These are phyloP conservation scores for Sinohyriopsis cumingii DNA, from an alignment of 2,888 invertebrate species.

Conservation along the genomic window DNA sequence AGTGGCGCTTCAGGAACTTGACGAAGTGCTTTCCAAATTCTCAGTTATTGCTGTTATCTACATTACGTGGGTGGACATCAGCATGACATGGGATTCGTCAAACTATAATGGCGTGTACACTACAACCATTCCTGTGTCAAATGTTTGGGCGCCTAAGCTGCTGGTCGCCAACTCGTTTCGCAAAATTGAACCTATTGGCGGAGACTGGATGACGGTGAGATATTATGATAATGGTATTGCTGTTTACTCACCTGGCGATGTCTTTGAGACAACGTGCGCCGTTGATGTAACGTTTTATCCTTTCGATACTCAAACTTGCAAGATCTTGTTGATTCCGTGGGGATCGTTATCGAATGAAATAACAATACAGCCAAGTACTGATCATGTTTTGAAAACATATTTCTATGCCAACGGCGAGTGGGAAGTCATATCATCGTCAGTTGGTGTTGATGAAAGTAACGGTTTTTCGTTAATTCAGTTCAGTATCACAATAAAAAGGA, in stretches of 20 bases:
- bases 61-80: constrained; percentile 25
- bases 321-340: constrained; percentile 22
- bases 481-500: constrained; percentile 14
- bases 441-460: background rate
- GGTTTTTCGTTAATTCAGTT: constrained; percentile 7
- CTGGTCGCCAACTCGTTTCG: constrained; percentile 19
- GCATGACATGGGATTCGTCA: constrained; percentile 26
- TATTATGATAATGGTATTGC: constrained; percentile 15
- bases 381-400: constrained; percentile 4
- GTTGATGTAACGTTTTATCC: constrained; percentile 32
- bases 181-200: constrained; percentile 18
- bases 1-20: constrained; percentile 30
- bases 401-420: constrained; percentile 26
- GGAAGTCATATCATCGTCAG: constrained; percentile 11
- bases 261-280: constrained; percentile 16
- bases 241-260: constrained; percentile 18
- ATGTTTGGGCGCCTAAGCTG: constrained; percentile 30
- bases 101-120: constrained; percentile 13
- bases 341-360: constrained; percentile 14
- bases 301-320: constrained; percentile 25
- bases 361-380: background rate
- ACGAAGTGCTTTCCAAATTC: constrained; percentile 31
- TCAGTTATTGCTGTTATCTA: constrained; percentile 22
- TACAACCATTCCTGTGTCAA: constrained; percentile 5
- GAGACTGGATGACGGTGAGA: constrained; percentile 13